Conservation (phyloP, 1,140 invertebrate species). For the Nasonia vitripennis region DNA sequence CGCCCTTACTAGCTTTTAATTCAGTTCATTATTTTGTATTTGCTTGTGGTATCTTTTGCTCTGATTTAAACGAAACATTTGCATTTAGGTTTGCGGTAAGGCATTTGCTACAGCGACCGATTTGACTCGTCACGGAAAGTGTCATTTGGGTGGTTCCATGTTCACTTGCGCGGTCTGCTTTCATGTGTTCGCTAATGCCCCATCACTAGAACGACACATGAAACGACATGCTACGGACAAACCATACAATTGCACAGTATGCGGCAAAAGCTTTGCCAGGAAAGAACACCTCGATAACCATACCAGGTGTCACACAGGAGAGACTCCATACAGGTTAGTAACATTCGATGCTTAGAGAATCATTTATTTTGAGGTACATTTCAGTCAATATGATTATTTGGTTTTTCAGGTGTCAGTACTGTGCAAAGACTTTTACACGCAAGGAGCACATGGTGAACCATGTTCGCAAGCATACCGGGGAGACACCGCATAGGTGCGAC, state of each 20-base stretch:
- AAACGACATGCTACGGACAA: slow-evolving; percentile 88
- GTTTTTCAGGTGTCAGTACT: slow-evolving; percentile 76
- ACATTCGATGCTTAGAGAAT: slow-evolving; percentile 26
- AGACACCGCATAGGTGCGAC: slow-evolving; percentile 84
- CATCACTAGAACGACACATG: slow-evolving; percentile 83
- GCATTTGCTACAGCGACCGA: slow-evolving; percentile 86
- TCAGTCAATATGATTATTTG: not conserved
- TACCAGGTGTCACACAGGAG: slow-evolving; percentile 88
- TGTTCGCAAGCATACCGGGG: slow-evolving; percentile 83
- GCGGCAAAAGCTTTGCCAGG: slow-evolving; percentile 90
- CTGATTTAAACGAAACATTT: not conserved
- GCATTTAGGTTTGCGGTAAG: slow-evolving; percentile 82
- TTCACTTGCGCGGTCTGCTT: slow-evolving; percentile 84
- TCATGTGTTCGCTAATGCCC: slow-evolving; percentile 84
- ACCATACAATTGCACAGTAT: slow-evolving; percentile 87
- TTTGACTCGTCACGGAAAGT: slow-evolving; percentile 86
- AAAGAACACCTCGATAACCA: slow-evolving; percentile 91
- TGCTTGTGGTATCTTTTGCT: slow-evolving; percentile 9
- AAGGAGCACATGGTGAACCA: slow-evolving; percentile 83
- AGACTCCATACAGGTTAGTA: slow-evolving; percentile 83
- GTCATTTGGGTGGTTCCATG: slow-evolving; percentile 85
- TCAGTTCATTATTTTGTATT: not conserved
- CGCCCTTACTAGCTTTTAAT: not conserved
- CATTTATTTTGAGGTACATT: not conserved
- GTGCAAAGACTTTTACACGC: slow-evolving; percentile 82